A percentile compares a stretch with the other conserved stretches of the same genome.
Conservation (phyloP, 30 jellyfish, hydroid and myxozoan species). For the Chrysaora quinquecirrha region DNA sequence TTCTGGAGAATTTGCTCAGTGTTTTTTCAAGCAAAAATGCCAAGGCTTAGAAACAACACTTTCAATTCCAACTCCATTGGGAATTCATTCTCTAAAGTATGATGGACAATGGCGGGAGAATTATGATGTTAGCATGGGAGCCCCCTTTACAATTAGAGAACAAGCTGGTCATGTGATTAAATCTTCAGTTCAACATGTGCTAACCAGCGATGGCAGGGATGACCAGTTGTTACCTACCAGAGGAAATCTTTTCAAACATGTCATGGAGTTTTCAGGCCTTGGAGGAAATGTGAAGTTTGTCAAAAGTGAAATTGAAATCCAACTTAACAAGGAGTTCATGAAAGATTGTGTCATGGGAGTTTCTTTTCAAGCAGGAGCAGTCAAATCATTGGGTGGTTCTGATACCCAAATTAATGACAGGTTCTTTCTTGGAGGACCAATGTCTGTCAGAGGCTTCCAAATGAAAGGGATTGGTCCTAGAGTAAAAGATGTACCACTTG, state of each 20-base stretch:
- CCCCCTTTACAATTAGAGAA: conserved; percentile 89
- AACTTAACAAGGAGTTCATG: conserved; percentile 80
- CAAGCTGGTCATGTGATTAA: conserved; percentile 86
- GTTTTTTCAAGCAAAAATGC: conserved; percentile 64
- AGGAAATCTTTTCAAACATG: conserved; percentile 88
- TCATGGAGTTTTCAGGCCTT: conserved; percentile 82
- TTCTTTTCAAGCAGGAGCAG: conserved; percentile 85
- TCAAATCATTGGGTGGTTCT: conserved; percentile 58
- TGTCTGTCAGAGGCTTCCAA: conserved; percentile 92
- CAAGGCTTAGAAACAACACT: conserved; percentile 73
- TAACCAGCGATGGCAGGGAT: conserved; percentile 92
- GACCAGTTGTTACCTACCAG: conserved; percentile 79
- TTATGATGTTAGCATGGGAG: conserved; percentile 45
- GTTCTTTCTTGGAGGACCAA: conserved; percentile 97
- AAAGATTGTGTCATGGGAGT: conserved; percentile 59
- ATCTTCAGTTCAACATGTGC: conserved; percentile 80
- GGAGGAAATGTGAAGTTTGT: conserved; percentile 82
- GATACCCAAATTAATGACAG: conserved; percentile 80
- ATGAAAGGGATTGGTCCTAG: conserved; percentile 90
- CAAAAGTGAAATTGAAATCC: conserved; percentile 85
- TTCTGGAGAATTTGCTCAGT: conserved; percentile 62
- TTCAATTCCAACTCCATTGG: conserved; percentile 83
- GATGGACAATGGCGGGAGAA: conserved; percentile 94
- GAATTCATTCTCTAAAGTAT: conserved; percentile 76
- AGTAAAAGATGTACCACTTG: conserved; percentile 75